Percentiles rank a stretch among this genome's conserved stretches.
phyloP scores from a whole-genome alignment of 2,888 invertebrate genomes.

The Philereme transversata region DNA sequence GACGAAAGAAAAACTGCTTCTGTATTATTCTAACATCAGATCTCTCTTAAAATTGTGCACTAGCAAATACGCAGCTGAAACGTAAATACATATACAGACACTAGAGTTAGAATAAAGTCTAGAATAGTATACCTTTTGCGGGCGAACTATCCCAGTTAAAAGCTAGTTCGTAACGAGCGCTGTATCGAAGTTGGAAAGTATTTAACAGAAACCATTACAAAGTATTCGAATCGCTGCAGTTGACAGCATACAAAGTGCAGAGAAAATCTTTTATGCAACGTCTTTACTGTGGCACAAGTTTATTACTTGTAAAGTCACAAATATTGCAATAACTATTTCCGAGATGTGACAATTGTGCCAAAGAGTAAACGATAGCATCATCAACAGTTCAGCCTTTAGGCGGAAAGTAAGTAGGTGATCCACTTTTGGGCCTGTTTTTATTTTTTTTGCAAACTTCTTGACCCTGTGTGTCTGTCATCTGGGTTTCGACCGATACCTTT shows the following conservation, averaged over 20 bases:
- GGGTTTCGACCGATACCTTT: no score
- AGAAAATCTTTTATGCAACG: neutral
- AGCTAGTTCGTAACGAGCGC: neutral
- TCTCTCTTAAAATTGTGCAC: no score
- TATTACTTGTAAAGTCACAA: no score
- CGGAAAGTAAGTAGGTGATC: neutral
- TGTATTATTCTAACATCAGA: no score
- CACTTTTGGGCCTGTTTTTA: no score
- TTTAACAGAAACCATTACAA: constrained; percentile 9
- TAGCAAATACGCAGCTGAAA: no score
- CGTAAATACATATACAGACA: no score
- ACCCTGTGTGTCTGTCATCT: no score
- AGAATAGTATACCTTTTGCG: neutral
- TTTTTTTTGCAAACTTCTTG: no score
- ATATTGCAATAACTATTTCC: no score
- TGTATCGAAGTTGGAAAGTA: constrained; percentile 10
- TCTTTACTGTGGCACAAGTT: no score
- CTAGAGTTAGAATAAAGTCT: neutral
- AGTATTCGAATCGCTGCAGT: neutral
- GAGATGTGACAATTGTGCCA: neutral
- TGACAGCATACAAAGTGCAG: neutral
- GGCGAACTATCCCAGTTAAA: neutral
- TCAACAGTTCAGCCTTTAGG: neutral
- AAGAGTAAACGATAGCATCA: neutral
- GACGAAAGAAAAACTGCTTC: no score